Evolutionary conservation across 2,797 vertebrate genomes (phyloP).

Genomic region (Catostomus latipinnis): DNA sequence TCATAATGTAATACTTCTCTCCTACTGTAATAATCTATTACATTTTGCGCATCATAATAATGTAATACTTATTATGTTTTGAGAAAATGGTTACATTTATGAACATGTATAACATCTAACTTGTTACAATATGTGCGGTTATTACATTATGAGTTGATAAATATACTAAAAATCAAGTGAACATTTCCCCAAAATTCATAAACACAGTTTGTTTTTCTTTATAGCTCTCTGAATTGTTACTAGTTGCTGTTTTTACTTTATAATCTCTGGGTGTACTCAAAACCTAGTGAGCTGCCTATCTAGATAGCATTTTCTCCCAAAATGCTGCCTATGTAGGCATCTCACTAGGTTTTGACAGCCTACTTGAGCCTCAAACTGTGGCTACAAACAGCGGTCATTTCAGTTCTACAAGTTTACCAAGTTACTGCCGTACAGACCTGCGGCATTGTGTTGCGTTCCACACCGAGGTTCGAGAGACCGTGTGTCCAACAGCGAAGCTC

Average conservation of each 20-base stretch:
- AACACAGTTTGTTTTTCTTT: background rate
- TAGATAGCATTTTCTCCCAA: too few relatives aligned
- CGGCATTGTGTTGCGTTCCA: constrained; percentile 15
- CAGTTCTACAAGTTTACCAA: background rate
- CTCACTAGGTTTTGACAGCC: background rate
- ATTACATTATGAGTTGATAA: too few relatives aligned
- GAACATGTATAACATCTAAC: too few relatives aligned
- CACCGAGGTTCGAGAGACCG: background rate
- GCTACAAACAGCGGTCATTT: background rate
- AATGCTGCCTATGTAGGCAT: background rate
- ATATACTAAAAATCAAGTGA: too few relatives aligned
- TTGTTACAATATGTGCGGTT: too few relatives aligned
- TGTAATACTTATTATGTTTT: too few relatives aligned
- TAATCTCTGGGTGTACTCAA: background rate
- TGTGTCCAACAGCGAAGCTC: constrained; percentile 1
- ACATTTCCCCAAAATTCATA: too few relatives aligned
- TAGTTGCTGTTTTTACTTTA: too few relatives aligned
- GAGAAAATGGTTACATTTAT: too few relatives aligned
- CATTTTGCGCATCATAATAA: too few relatives aligned
- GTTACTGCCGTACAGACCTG: constrained; percentile 13
- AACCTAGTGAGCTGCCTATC: background rate
- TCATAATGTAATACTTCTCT: too few relatives aligned
- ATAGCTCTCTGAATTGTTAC: background rate
- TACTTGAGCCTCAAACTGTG: background rate
- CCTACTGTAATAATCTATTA: too few relatives aligned